A percentile compares a stretch with the other conserved stretches of the same genome.
Evolutionary conservation across 2,888 invertebrate species (phyloP).

Genomic region (Drosophila limbata): DNA sequence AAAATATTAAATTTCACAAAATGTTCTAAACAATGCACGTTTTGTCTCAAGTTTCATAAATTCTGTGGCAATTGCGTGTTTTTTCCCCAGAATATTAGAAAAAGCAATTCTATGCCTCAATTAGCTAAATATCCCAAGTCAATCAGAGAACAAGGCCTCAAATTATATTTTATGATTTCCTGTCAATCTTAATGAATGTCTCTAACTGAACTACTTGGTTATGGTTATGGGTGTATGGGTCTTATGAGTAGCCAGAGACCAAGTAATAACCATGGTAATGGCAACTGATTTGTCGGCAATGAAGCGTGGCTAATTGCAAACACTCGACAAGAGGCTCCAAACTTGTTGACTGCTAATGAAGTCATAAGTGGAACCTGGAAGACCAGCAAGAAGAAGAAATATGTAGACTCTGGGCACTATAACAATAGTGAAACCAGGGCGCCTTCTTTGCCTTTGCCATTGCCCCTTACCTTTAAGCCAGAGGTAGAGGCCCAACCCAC

Average conservation of each 20-base stretch:
- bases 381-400: conserved; percentile 5
- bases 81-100: neutral
- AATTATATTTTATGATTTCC: conserved; percentile 78
- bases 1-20: conserved; percentile 1
- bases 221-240: conserved; percentile 9
- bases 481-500: conserved; percentile 46
- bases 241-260: conserved; percentile 10
- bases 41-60: conserved; percentile 3
- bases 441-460: conserved; percentile 36
- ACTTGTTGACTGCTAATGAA: conserved; percentile 76
- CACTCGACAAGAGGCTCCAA: conserved; percentile 48
- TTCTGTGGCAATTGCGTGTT: conserved; percentile 10
- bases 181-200: conserved; percentile 72
- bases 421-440: conserved; percentile 67
- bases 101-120: conserved; percentile 32
- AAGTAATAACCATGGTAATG: conserved; percentile 44
- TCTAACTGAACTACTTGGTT: conserved; percentile 49
- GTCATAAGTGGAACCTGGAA: conserved; percentile 54
- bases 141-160: conserved; percentile 55
- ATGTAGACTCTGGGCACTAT: conserved; percentile 18
- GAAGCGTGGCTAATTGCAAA: conserved; percentile 76
- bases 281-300: conserved; percentile 70
- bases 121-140: conserved; percentile 56
- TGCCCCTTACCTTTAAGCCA: conserved; percentile 16
- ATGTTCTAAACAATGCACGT: neutral